A percentile compares a stretch with the other conserved stretches of the same genome.
Evolutionary conservation across 2,113 vertebrate genomes (phyloP).

Genomic region (Poeciliopsis turrubarensis): DNA sequence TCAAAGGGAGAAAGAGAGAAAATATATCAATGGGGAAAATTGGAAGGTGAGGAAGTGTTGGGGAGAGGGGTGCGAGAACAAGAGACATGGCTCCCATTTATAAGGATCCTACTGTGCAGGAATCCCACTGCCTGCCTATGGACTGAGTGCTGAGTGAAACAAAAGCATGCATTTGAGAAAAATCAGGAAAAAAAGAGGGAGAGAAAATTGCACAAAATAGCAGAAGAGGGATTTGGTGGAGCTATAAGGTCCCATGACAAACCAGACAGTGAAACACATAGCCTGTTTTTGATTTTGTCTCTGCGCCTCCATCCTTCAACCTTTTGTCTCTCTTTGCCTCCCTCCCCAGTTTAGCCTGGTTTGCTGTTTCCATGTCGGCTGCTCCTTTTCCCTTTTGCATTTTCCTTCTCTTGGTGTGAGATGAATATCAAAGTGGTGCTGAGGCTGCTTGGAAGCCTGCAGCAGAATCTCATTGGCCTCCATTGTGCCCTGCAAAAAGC

Average conservation of each 20-base stretch:
- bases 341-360: constrained; percentile 64
- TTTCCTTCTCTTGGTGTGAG: constrained; percentile 89
- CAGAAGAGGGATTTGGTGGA: constrained; percentile 86
- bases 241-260: constrained; percentile 84
- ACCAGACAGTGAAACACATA: constrained; percentile 84
- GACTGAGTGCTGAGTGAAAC: constrained; percentile 68
- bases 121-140: constrained; percentile 67
- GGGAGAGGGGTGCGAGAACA: constrained; percentile 72
- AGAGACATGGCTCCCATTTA: constrained; percentile 75
- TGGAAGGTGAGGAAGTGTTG: constrained; percentile 68
- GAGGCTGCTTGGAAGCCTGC: constrained; percentile 83
- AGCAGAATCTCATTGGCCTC: constrained; percentile 84
- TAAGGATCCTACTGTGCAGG: constrained; percentile 77
- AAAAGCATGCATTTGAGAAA: constrained; percentile 70
- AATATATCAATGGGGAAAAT: constrained; percentile 61
- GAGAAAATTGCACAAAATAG: constrained; percentile 79
- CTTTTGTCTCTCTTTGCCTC: constrained; percentile 41
- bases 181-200: constrained; percentile 37
- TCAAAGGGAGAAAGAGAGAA: constrained; percentile 58
- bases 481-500: constrained; percentile 56
- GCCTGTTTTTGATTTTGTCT: constrained; percentile 89
- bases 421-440: constrained; percentile 89
- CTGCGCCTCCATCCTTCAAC: constrained; percentile 60
- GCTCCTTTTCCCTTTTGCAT: constrained; percentile 79
- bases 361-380: constrained; percentile 81